Percentiles rank a stretch among this genome's conserved stretches.
Conservation (phyloP, 1,140 invertebrate genomes). For the Idris sp. region DNA sequence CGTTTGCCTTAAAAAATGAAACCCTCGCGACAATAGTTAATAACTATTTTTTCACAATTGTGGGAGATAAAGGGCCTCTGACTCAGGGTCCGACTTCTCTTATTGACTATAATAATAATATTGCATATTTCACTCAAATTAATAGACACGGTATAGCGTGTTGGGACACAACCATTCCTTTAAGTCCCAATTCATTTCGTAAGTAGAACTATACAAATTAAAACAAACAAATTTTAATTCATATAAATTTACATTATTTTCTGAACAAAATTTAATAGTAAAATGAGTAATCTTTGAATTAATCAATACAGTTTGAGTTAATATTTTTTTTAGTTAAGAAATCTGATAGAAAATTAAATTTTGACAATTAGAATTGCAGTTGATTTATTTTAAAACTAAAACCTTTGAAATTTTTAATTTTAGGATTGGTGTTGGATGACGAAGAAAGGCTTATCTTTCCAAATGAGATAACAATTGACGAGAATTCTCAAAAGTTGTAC, state of each 20-base stretch:
- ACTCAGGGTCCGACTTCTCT: constrained; percentile 80
- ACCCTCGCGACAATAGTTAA: constrained; percentile 76
- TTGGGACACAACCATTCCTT: constrained; percentile 82
- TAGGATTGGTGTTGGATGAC: constrained; percentile 70
- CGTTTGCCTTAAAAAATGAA: constrained; percentile 84
- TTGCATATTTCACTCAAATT: constrained; percentile 84
- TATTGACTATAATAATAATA: constrained; percentile 80
- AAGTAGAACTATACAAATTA: constrained; percentile 53
- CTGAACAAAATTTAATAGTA: no score
- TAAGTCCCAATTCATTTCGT: constrained; percentile 76
- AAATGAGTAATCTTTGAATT: no score
- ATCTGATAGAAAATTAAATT: no score
- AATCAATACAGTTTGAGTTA: no score
- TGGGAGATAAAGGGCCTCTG: constrained; percentile 81
- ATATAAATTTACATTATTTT: no score
- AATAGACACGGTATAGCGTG: constrained; percentile 83
- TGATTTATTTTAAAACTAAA: no score
- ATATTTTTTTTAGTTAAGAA: no score
- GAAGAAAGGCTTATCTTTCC: constrained; percentile 73
- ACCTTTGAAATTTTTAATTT: constrained; percentile 33
- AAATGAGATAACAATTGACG: constrained; percentile 73
- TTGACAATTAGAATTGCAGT: no score
- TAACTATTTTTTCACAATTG: constrained; percentile 74
- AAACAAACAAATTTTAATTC: no score
- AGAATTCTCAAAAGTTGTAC: constrained; percentile 78